Base-by-base conservation (phyloP, 2,113 vertebrate species). In the Pardalotus punctatus region DNA sequence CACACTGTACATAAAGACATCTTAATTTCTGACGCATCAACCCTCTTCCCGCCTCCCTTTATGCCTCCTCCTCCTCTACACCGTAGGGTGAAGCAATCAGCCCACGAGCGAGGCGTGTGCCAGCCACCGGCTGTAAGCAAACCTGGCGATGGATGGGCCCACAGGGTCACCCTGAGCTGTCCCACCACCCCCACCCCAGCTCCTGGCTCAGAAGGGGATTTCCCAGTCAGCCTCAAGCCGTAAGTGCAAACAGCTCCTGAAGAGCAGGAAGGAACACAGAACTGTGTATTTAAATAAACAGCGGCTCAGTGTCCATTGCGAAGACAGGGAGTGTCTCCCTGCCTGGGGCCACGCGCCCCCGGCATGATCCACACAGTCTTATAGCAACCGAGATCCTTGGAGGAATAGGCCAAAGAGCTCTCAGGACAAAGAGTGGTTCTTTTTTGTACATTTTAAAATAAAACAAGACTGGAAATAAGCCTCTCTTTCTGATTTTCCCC, bases 1-100 rank as follows among this genome's bases (percentile, higher is more conserved):
- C n/a, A 45, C 69, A 5, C 38, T 38, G 35, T 70, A 66, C 33
- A 15, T 58, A 77, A 79, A 93, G 17, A 28, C 28, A 1, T 83
- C 73, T 31, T 61, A 47, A 74, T 72, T 96, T 94, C 77, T 93
- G 85, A 82, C 3, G 25, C 72, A 93, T 64, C 61, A 64, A 11
- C 87, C n/a, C 65, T 70, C 76, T 84, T 90, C 67, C 67, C 53
- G 51, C 35, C 48, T 89, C 54, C 20, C 64, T 62, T 65, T 50
- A 14, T 18, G 36, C 60, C 36, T 35, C 67, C 74, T 80, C 72
- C 82, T 74, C 58, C 56, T 17, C 48, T 67, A 21, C 60, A 57
- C 82, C 61, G 90, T 35, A 29, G 38, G 45, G 35, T 50, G 51
- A 36, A 84, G 36, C 50, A 14, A 22, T 27, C 2, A 0, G 71